Conservation (phyloP, 2,888 invertebrate genomes). For the Bibio marci region DNA sequence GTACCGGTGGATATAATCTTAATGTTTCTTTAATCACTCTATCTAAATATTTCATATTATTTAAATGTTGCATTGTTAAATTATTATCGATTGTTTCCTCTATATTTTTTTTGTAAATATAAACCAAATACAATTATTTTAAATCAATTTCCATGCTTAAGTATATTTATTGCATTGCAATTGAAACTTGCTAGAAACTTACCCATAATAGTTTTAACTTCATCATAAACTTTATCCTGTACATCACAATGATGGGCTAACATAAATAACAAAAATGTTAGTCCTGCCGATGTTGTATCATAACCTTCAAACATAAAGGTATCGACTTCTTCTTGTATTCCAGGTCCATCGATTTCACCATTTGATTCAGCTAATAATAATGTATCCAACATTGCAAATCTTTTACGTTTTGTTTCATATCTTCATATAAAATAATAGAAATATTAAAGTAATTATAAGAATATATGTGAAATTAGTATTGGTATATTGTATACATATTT, state of each 20-base stretch:
- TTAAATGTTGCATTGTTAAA: constrained; percentile 13
- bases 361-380: constrained; percentile 32
- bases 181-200: constrained; percentile 11
- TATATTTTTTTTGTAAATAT: too few species aligned
- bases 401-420: constrained; percentile 16
- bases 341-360: constrained; percentile 31
- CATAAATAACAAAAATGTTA: constrained; percentile 33
- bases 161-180: constrained; percentile 11
- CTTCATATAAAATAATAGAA: constrained; percentile 1
- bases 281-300: constrained; percentile 39
- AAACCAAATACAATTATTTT: too few species aligned
- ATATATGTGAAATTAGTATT: constrained; percentile 6
- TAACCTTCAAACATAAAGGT: constrained; percentile 49
- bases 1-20: constrained; percentile 36
- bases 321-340: constrained; percentile 43
- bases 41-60: constrained; percentile 30
- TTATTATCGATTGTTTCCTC: too few species aligned
- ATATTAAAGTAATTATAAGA: constrained; percentile 3
- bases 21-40: constrained; percentile 38
- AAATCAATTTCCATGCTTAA: too few species aligned
- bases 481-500: not conserved
- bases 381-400: constrained; percentile 38
- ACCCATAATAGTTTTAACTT: constrained; percentile 26
- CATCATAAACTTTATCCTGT: constrained; percentile 32
- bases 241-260: constrained; percentile 32